These are phyloP conservation scores for Poicephalus gulielmi DNA, from an alignment of 2,113 vertebrate species.

Conservation along the genomic window DNA sequence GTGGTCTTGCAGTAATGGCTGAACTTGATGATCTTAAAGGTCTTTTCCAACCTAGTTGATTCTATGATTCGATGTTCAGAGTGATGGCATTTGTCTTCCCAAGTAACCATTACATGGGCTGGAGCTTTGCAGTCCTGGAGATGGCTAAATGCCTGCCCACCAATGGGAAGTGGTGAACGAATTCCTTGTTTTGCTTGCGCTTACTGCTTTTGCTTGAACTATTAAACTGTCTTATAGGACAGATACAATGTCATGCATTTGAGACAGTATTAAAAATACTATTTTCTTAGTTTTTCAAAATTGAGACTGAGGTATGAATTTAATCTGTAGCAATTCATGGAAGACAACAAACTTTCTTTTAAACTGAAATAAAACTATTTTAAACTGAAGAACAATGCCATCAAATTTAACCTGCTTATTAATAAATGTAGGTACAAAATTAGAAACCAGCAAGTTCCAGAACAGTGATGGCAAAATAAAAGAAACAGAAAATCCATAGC, in stretches of 20 bases:
- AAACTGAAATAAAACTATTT: neutral
- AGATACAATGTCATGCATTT: neutral
- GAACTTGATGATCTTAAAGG: no score
- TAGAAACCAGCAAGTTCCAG: neutral
- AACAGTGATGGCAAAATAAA: neutral
- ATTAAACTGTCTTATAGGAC: neutral
- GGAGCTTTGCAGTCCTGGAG: neutral
- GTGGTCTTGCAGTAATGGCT: neutral
- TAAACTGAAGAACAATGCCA: neutral
- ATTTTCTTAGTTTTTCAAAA: neutral
- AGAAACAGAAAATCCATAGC: neutral
- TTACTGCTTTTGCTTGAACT: neutral
- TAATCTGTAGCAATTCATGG: neutral
- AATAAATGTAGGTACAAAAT: neutral
- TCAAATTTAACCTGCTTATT: neutral
- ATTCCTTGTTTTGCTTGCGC: neutral
- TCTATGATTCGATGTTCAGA: no score
- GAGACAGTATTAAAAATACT: neutral
- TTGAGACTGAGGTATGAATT: fast-evolving
- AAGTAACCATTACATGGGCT: neutral
- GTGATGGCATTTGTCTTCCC: neutral
- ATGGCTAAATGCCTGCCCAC: neutral
- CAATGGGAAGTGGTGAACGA: neutral
- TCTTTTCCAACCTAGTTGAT: no score
- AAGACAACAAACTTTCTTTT: neutral